Evolutionary conservation across 2,888 invertebrate genomes (phyloP).

Genomic region (Ceraclea dissimilis): DNA sequence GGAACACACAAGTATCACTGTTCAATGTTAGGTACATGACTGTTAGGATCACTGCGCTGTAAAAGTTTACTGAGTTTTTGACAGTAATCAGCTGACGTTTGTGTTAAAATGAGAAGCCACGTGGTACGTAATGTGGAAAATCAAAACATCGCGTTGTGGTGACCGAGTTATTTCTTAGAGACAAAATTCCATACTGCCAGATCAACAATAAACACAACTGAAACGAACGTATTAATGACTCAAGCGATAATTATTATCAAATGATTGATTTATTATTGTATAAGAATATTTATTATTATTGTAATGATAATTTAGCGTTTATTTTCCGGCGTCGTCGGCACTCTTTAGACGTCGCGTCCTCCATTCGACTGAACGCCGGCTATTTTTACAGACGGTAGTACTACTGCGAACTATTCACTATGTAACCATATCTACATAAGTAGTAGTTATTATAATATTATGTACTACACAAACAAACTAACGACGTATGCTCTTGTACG

Average conservation of each 20-base stretch:
- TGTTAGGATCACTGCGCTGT: background rate
- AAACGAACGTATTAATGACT: background rate
- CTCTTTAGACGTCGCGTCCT: conserved; percentile 13
- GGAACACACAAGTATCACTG: background rate
- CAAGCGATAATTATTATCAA: too few relatives aligned
- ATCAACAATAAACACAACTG: background rate
- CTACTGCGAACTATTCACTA: background rate
- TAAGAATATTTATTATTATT: too few relatives aligned
- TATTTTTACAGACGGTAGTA: conserved; percentile 18
- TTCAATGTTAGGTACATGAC: too few relatives aligned
- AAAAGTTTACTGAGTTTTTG: background rate
- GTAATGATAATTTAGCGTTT: background rate
- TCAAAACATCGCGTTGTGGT: conserved; percentile 12
- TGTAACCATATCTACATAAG: too few relatives aligned
- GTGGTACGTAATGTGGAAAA: conserved; percentile 7
- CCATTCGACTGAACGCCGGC: conserved; percentile 18
- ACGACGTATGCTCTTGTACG: too few relatives aligned
- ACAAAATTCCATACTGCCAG: background rate
- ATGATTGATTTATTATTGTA: too few relatives aligned
- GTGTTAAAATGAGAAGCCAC: conserved; percentile 5
- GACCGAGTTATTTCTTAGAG: background rate
- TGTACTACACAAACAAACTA: too few relatives aligned
- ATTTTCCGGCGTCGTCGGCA: background rate
- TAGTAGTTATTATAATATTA: too few relatives aligned
- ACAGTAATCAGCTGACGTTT: conserved; percentile 13